Percentiles rank a stretch among this genome's conserved stretches.
phyloP scores from a whole-genome alignment of 2,113 vertebrate genomes.

The Hassar affinis region DNA sequence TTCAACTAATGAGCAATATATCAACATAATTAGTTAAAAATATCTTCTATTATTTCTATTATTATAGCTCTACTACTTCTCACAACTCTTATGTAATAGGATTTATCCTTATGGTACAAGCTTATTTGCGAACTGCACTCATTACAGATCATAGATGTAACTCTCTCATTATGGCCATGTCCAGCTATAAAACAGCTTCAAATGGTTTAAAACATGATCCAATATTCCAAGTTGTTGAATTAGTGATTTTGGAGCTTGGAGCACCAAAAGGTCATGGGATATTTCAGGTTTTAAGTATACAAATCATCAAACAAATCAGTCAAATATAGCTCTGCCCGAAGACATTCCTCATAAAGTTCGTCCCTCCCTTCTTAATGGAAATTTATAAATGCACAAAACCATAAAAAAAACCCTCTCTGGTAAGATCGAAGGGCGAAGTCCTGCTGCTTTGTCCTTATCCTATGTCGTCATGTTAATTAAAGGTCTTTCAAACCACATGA shows the following conservation, averaged over 20 bases:
- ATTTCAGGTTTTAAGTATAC: background rate
- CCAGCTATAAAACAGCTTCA: background rate
- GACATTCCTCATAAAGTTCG: constrained; percentile 23
- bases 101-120: background rate
- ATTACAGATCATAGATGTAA: background rate
- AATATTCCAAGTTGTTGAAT: background rate
- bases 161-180: background rate
- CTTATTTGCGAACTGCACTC: background rate
- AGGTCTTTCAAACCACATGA: constrained; percentile 42
- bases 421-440: constrained; percentile 34
- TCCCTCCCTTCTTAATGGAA: constrained; percentile 30
- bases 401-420: constrained; percentile 10
- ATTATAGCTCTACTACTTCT: background rate
- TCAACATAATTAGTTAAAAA: background rate
- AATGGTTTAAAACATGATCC: background rate
- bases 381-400: constrained; percentile 22
- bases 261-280: background rate
- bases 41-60: no score
- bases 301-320: constrained; percentile 2
- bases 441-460: constrained; percentile 25
- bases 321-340: background rate
- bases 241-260: background rate
- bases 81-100: background rate
- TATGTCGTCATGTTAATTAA: constrained; percentile 48
- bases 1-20: background rate